These are phyloP conservation scores for Drosophila formosana DNA, from an alignment of 2,888 invertebrate species.

Conservation along the genomic window DNA sequence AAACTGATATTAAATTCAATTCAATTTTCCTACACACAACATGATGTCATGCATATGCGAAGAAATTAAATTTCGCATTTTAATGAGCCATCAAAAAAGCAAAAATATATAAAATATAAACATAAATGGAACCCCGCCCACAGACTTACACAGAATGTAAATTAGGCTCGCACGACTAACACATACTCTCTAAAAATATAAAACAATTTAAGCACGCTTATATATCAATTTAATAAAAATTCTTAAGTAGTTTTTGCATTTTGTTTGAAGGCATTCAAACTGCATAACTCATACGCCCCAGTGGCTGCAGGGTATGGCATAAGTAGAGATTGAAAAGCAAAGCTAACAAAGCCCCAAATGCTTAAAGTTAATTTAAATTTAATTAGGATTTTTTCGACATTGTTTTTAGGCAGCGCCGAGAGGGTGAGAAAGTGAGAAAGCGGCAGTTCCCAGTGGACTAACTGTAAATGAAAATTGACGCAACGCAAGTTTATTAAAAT, in stretches of 20 bases:
- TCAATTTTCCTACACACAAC: conserved; percentile 56
- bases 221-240: background rate
- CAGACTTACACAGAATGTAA: conserved; percentile 24
- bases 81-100: conserved; percentile 74
- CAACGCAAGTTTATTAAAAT: conserved; percentile 78
- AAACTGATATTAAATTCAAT: conserved; percentile 79
- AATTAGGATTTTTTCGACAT: conserved; percentile 71
- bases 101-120: conserved; percentile 47
- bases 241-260: background rate
- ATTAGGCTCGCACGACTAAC: background rate
- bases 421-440: background rate
- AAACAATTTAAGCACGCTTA: background rate
- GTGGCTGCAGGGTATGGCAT: conserved; percentile 29
- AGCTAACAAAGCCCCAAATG: conserved; percentile 74
- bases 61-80: conserved; percentile 75
- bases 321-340: conserved; percentile 56
- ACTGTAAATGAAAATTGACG: conserved; percentile 80
- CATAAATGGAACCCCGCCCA: conserved; percentile 38
- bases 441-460: conserved; percentile 65
- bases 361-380: conserved; percentile 81
- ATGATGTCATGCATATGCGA: conserved; percentile 33
- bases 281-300: conserved; percentile 24
- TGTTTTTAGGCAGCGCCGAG: conserved; percentile 49
- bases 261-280: background rate
- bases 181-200: conserved; percentile 10